Evolutionary conservation across 1,140 invertebrate species (phyloP), one percentile per base, ranked within the genome.

Genomic region (Antheraea pernyi): DNA sequence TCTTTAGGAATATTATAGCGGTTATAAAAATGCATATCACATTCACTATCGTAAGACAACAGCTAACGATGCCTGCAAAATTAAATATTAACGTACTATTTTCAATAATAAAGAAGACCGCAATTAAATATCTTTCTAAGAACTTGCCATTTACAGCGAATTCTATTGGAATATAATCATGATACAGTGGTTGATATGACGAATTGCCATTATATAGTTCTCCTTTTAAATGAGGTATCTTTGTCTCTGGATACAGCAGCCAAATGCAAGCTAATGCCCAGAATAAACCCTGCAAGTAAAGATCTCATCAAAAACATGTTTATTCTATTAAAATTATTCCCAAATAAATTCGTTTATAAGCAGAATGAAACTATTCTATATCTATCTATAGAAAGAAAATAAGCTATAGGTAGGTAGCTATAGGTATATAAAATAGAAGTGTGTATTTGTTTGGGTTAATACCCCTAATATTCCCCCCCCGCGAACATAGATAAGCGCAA

Each of bases 11-110:
- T 69, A 97, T 93, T 75, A 97, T 95, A 3, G 96, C 97, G 22
- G 96, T 96, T 72, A 97, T 94, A 78, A 98, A 96, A 80, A 98
- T 98, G 84, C 97, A 97, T 77, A 96, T 93, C 39, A 98, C 97
- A 85, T 98, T 98, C 7, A 98, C 93, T 36, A 97, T 92, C 0
- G 97, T 97, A 16, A 98, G 89, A 71, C 95, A 94, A 59, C 96
- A 95, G 80, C 96, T 97, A 39, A 97, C 94, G 59, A 96, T 94
- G 19, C 97, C 92, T 89, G 73, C n/a, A 62, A 73, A 39, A 42
- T 46, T n/a, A 58, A 30, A 30, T 1, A 30, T 30, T 30, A 30
- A 4, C 22, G 22, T 30, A 30, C 22, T 30, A 30, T 37, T 63
- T 36, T 63, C 5, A 63, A 36, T 39, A 42, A 10, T 19, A 18